Evolutionary conservation across 2,888 invertebrate species (phyloP).

Genomic region (Sturmia bella): DNA sequence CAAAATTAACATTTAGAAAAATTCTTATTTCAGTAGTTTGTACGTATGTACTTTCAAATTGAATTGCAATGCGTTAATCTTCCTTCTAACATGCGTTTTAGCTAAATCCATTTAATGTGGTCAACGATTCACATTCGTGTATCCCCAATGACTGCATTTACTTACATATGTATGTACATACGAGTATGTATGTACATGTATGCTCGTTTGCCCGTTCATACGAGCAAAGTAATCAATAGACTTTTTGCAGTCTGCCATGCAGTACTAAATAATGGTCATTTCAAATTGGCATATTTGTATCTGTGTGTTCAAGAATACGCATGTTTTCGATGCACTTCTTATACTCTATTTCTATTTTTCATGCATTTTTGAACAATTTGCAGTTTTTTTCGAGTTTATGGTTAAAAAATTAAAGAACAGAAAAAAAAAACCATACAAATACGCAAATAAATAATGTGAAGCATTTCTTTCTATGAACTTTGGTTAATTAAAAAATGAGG

Average conservation of each 20-base stretch:
- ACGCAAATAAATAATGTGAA: constrained; percentile 55
- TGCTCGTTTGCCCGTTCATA: neutral
- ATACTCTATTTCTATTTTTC: constrained; percentile 64
- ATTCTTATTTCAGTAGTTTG: neutral
- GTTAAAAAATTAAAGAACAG: constrained; percentile 31
- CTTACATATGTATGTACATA: neutral
- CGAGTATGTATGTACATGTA: too few species aligned
- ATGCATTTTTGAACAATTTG: constrained; percentile 67
- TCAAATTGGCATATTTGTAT: neutral
- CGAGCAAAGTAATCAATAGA: constrained; percentile 64
- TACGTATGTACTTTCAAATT: neutral
- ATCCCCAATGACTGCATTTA: constrained; percentile 33
- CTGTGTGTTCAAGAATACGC: neutral
- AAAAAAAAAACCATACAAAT: constrained; percentile 20
- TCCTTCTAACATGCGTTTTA: constrained; percentile 13
- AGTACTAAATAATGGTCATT: constrained; percentile 28
- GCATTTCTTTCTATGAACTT: constrained; percentile 58
- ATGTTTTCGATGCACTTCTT: constrained; percentile 51
- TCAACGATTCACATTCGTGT: constrained; percentile 38
- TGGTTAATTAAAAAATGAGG: constrained; percentile 59
- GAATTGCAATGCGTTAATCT: constrained; percentile 5
- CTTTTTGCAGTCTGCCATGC: constrained; percentile 22
- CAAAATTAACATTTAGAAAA: too few species aligned
- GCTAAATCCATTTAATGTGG: constrained; percentile 51
- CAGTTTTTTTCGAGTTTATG: constrained; percentile 52